Evolutionary conservation across 2,888 invertebrate species (phyloP).

Genomic region (Agrochola lychnidis): DNA sequence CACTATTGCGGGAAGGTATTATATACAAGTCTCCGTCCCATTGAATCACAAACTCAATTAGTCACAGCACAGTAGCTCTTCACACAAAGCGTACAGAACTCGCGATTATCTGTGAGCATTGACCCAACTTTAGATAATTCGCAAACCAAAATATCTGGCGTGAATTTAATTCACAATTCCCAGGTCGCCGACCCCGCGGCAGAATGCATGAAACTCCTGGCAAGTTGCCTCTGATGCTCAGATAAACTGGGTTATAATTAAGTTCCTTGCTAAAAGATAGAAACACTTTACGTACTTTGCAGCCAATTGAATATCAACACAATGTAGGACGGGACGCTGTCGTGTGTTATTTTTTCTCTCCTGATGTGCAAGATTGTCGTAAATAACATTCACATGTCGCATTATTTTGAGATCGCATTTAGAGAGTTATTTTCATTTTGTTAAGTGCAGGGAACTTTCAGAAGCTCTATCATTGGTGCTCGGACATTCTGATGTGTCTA

Average conservation of each 20-base stretch:
- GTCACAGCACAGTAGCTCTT: constrained; percentile 2
- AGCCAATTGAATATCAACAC: constrained; percentile 54
- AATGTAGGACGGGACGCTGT: constrained; percentile 27
- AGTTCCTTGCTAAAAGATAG: constrained; percentile 66
- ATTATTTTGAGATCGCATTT: constrained; percentile 61
- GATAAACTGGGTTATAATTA: constrained; percentile 71
- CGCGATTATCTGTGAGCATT: constrained; percentile 59
- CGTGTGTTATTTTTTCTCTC: constrained; percentile 37
- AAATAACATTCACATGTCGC: constrained; percentile 46
- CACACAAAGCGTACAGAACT: constrained; percentile 33
- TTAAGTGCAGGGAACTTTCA: constrained; percentile 44
- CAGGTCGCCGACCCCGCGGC: constrained; percentile 67
- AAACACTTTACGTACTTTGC: constrained; percentile 58
- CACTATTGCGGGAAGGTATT: no score
- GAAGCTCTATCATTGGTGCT: constrained; percentile 23
- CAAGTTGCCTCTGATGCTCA: constrained; percentile 71
- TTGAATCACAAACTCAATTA: constrained; percentile 5
- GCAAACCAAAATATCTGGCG: constrained; percentile 62
- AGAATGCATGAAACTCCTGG: constrained; percentile 72
- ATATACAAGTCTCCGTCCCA: background rate
- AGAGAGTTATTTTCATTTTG: constrained; percentile 52
- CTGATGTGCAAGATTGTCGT: constrained; percentile 25
- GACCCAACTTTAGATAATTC: constrained; percentile 64
- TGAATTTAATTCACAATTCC: constrained; percentile 67
- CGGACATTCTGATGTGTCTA: background rate